Conservation (phyloP, 2,113 vertebrate species). For the Taxidea taxus region DNA sequence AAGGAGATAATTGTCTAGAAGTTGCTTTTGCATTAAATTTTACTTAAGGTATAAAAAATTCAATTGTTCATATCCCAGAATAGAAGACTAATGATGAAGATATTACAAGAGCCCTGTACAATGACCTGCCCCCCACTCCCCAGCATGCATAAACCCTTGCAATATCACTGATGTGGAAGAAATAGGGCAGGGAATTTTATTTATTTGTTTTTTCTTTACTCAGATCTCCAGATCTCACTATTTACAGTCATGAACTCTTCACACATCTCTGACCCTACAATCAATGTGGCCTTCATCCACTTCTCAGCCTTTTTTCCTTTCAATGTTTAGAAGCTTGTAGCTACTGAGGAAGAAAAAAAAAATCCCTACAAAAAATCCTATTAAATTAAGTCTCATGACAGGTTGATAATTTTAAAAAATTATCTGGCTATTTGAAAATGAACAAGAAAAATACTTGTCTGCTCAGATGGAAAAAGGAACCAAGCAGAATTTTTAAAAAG, state of each 20-base stretch:
- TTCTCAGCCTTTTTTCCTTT: not conserved
- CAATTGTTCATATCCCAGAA: not conserved
- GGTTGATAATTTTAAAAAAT: not conserved
- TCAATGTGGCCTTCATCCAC: not conserved
- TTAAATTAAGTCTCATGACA: not conserved
- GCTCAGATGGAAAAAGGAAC: not conserved
- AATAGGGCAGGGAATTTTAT: not conserved
- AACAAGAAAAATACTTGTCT: not conserved
- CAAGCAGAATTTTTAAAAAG: not conserved
- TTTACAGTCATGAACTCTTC: not conserved
- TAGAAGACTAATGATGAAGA: not conserved
- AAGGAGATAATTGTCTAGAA: not conserved
- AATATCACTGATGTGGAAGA: not conserved
- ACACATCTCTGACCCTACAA: not conserved
- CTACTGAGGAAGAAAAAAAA: not conserved
- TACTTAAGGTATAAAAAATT: not conserved
- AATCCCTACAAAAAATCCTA: not conserved
- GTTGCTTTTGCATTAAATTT: not conserved
- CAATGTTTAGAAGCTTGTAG: not conserved
- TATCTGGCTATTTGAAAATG: not conserved
- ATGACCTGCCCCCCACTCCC: accelerated
- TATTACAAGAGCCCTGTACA: not conserved
- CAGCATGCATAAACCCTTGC: not conserved
- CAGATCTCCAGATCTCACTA: not conserved
- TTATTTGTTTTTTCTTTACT: not conserved